A percentile compares a stretch with the other conserved stretches of the same genome.
phyloP scores from a whole-genome alignment of 2,888 invertebrate species.

The Phytoseiulus persimilis region DNA sequence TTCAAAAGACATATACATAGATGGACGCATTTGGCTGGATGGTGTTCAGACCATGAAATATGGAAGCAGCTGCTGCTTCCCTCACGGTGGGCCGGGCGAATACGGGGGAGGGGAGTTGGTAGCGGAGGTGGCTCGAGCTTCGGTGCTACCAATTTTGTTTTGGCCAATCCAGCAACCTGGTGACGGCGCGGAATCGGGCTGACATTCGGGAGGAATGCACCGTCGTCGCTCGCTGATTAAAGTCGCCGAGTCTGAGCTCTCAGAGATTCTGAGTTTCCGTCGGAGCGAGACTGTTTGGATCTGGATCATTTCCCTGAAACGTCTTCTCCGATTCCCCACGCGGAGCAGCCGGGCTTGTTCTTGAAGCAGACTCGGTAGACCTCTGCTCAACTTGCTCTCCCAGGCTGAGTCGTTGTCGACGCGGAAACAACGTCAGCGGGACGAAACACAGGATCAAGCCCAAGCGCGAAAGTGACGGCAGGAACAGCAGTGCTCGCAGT shows the following conservation, averaged over 20 bases:
- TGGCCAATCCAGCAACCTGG: too few relatives aligned
- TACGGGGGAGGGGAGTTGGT: background rate
- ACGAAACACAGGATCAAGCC: background rate
- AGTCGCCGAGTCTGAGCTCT: too few relatives aligned
- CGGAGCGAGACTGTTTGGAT: too few relatives aligned
- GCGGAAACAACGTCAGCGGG: background rate
- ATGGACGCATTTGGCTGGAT: background rate
- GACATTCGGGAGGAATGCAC: too few relatives aligned
- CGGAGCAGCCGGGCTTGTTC: background rate
- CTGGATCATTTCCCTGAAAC: too few relatives aligned
- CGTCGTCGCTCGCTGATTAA: too few relatives aligned
- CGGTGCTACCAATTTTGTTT: background rate
- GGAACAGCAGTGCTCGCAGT: background rate
- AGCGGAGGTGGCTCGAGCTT: background rate
- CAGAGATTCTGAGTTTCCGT: too few relatives aligned
- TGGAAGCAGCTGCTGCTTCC: background rate
- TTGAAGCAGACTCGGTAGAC: background rate
- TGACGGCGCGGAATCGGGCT: too few relatives aligned
- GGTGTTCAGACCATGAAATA: background rate
- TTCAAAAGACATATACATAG: background rate
- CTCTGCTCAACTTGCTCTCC: background rate
- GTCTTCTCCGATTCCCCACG: background rate
- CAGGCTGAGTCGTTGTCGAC: background rate
- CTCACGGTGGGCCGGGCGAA: background rate
- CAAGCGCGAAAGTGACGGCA: background rate